A percentile compares a stretch with the other conserved stretches of the same genome.
These are phyloP conservation scores for Eciton burchellii DNA, from an alignment of 1,140 invertebrate species.

Conservation along the genomic window DNA sequence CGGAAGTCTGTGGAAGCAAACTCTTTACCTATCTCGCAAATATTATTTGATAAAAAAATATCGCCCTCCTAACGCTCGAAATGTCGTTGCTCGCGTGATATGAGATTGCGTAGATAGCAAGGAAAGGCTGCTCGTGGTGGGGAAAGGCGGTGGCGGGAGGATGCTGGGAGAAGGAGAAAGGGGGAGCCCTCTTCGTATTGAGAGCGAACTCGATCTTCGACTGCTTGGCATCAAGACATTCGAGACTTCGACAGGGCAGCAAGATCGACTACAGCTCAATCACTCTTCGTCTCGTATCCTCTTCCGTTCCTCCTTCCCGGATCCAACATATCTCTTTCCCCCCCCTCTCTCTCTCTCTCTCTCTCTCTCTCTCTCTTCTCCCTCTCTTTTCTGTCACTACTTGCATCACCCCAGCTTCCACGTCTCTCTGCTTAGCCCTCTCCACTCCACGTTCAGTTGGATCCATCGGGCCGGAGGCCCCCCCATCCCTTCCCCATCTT, in stretches of 20 bases:
- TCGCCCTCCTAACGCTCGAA: no score
- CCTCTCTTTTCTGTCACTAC: constrained; percentile 46
- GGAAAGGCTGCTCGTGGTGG: constrained; percentile 2
- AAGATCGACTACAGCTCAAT: constrained; percentile 86
- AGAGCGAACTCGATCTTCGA: constrained; percentile 82
- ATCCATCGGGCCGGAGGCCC: constrained; percentile 55
- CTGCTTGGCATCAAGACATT: constrained; percentile 84
- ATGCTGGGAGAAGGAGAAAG: constrained; percentile 56
- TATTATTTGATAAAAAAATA: no score
- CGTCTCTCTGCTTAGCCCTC: constrained; percentile 37
- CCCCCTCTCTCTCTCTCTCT: constrained; percentile 7
- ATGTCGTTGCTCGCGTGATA: no score
- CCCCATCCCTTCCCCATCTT: constrained; percentile 64
- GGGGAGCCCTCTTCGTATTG: constrained; percentile 71
- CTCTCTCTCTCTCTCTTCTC: neutral
- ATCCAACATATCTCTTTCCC: constrained; percentile 52
- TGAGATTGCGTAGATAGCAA: neutral
- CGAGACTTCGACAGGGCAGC: constrained; percentile 82
- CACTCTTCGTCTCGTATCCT: constrained; percentile 84
- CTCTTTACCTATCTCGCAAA: no score
- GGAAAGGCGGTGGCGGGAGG: constrained; percentile 5
- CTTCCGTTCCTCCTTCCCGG: constrained; percentile 57
- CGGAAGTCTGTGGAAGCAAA: no score
- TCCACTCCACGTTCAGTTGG: constrained; percentile 37
- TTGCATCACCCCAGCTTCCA: constrained; percentile 31